phyloP scores from a whole-genome alignment of 2,797 vertebrate species.

The Novumbra hubbsi region DNA sequence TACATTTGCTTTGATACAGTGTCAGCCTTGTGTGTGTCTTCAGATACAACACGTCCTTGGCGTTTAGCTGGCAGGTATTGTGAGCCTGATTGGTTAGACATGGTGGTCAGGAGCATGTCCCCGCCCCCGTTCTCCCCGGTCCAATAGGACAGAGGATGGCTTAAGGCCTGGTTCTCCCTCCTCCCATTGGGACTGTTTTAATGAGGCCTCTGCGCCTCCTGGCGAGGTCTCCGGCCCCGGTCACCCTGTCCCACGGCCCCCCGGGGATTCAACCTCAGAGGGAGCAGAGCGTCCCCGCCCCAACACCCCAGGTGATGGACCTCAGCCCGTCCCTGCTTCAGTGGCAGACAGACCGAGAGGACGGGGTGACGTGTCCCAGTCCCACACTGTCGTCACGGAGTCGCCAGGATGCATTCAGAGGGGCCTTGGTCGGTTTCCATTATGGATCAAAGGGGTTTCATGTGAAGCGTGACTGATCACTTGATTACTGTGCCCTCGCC shows the following conservation, averaged over 20 bases:
- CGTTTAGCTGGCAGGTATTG: neutral
- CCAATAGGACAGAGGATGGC: neutral
- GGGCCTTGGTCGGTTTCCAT: neutral
- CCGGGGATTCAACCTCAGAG: neutral
- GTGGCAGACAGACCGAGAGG: neutral
- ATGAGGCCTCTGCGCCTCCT: neutral
- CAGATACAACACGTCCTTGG: neutral
- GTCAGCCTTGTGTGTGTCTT: neutral
- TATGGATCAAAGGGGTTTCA: neutral
- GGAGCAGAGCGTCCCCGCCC: neutral
- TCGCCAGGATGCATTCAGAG: neutral
- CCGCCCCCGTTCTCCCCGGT: neutral
- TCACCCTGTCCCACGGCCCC: neutral
- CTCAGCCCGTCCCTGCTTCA: neutral
- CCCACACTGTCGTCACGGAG: neutral
- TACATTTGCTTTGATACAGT: neutral
- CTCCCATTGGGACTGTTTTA: neutral
- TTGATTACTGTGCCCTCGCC: neutral
- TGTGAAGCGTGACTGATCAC: neutral
- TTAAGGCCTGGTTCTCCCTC: neutral
- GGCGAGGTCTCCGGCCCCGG: neutral
- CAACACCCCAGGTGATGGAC: neutral
- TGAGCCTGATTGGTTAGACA: neutral
- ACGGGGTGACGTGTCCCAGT: neutral
- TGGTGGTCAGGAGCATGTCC: neutral